These are phyloP conservation scores for Miniopterus natalensis DNA, from an alignment of 2,113 vertebrate species.

Conservation along the genomic window DNA sequence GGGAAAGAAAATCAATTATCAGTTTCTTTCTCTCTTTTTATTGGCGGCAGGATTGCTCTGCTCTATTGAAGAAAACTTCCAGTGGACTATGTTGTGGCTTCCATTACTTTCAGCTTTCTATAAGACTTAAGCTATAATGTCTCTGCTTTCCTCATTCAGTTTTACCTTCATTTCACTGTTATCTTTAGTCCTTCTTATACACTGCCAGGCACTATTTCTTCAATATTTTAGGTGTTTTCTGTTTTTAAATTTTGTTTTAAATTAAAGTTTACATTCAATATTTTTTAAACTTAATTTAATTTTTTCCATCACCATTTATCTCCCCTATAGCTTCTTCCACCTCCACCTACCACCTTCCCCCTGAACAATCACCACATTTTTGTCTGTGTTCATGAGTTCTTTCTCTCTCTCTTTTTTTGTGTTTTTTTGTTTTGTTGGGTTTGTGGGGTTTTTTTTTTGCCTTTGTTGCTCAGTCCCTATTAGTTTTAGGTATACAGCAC, in stretches of 20 bases:
- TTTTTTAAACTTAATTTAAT: neutral
- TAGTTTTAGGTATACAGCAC: neutral
- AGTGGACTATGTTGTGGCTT: neutral
- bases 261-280: neutral
- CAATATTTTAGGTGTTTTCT: neutral
- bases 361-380: too few species aligned
- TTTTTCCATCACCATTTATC: too few species aligned
- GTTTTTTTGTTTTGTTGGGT: too few species aligned
- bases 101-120: neutral
- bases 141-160: neutral
- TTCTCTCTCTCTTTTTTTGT: too few species aligned
- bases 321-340: too few species aligned
- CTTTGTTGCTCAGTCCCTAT: too few species aligned
- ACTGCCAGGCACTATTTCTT: neutral
- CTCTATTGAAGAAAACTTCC: slow-evolving; percentile 8
- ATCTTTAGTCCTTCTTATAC: neutral
- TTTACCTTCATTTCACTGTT: neutral
- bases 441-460: too few species aligned
- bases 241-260: neutral
- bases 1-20: slow-evolving; percentile 66
- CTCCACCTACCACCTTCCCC: too few species aligned
- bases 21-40: slow-evolving; percentile 59
- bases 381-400: too few species aligned
- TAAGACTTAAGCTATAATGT: neutral
- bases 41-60: neutral